A percentile compares a stretch with the other conserved stretches of the same genome.
Evolutionary conservation across 2,113 vertebrate species (phyloP).

Genomic region (Nymphicus hollandicus): DNA sequence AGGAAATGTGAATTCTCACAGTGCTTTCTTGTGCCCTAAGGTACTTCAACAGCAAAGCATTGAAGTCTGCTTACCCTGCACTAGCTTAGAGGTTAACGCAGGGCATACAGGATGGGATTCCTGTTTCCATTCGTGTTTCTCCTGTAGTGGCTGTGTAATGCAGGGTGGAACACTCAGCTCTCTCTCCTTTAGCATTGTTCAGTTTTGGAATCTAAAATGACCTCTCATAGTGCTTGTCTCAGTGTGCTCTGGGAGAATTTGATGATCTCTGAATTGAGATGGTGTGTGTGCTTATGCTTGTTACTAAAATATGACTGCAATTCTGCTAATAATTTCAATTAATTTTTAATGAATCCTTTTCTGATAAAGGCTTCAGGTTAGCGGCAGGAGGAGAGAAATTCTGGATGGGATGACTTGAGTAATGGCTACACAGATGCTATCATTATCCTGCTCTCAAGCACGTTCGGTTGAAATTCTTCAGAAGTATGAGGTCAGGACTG

Average conservation of each 20-base stretch:
- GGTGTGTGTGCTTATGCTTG: background rate
- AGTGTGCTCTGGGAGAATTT: background rate
- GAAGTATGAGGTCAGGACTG: background rate
- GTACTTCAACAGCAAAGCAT: background rate
- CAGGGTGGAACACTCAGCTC: background rate
- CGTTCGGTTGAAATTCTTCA: background rate
- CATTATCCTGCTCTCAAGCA: background rate
- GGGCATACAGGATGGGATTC: background rate
- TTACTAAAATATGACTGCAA: background rate
- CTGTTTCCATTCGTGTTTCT: accelerated
- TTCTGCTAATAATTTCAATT: background rate
- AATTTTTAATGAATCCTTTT: background rate
- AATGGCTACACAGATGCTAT: background rate
- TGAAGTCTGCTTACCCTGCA: background rate
- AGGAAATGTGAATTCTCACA: accelerated
- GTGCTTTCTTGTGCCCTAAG: background rate
- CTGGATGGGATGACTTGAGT: background rate
- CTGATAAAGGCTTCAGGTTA: background rate
- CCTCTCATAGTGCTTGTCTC: background rate
- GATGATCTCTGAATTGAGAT: background rate
- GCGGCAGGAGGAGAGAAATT: background rate
- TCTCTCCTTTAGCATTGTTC: background rate
- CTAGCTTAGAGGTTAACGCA: background rate
- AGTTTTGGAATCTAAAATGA: accelerated
- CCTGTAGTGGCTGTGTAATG: background rate